Conservation (phyloP, 2,888 invertebrate genomes). For the Mimachlamys varia region DNA sequence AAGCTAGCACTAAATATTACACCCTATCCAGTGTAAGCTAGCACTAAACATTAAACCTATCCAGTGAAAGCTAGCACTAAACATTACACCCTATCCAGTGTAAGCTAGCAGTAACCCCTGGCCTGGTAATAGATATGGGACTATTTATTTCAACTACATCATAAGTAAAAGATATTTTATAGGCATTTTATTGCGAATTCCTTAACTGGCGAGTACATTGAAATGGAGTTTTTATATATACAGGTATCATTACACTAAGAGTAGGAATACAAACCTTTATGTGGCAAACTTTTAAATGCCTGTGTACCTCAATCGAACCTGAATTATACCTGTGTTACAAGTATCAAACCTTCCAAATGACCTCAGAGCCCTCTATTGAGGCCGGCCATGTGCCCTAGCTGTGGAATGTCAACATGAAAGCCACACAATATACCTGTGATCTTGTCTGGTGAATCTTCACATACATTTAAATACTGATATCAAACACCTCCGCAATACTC, state of each 20-base stretch:
- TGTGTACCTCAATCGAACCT: neutral
- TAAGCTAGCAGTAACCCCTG: neutral
- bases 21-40: neutral
- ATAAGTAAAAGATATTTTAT: neutral
- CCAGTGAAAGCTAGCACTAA: neutral
- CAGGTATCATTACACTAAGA: neutral
- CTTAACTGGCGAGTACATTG: neutral
- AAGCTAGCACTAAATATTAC: neutral
- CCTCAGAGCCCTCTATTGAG: constrained; percentile 15
- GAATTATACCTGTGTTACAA: neutral
- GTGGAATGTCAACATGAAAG: neutral
- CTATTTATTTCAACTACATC: neutral
- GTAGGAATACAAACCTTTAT: neutral
- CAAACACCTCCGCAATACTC: neutral
- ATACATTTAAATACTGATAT: constrained; percentile 4
- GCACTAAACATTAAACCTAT: neutral
- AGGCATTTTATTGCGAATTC: neutral
- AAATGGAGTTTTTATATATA: neutral
- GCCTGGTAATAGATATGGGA: neutral
- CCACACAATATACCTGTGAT: neutral
- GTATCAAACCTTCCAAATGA: neutral
- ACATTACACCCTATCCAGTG: neutral
- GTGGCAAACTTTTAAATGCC: neutral
- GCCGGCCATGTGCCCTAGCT: neutral
- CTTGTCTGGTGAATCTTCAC: constrained; percentile 16